Evolutionary conservation across 2,888 invertebrate species (phyloP).

Genomic region (Frankliniella intonsa): DNA sequence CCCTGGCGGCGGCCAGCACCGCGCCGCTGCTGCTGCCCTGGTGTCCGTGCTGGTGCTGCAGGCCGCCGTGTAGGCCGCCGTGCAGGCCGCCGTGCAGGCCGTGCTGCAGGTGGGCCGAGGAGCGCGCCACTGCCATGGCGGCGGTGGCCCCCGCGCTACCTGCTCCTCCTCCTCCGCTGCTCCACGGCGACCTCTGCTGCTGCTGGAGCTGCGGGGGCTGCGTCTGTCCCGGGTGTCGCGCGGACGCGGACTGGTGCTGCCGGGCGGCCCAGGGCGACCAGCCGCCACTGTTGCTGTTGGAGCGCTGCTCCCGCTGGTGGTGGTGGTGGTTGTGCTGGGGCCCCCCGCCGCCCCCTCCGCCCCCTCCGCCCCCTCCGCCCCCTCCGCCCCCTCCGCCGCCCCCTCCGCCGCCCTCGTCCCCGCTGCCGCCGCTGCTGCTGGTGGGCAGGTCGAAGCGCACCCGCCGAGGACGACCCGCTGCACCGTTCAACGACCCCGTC

Average conservation of each 20-base stretch:
- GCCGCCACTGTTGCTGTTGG: not conserved
- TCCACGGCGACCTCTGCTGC: not conserved
- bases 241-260: not conserved
- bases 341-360: not conserved
- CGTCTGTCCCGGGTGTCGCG: not conserved
- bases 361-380: no score
- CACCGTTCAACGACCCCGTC: not conserved
- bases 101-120: no score
- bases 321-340: not conserved
- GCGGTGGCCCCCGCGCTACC: not conserved
- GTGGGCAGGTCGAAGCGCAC: constrained; percentile 11
- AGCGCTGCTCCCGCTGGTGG: not conserved
- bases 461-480: not conserved
- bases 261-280: not conserved
- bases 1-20: not conserved
- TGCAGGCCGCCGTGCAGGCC: not conserved
- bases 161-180: not conserved
- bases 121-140: not conserved
- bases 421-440: not conserved
- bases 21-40: not conserved
- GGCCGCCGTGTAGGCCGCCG: not conserved
- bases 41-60: not conserved
- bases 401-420: not conserved
- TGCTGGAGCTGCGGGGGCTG: not conserved
- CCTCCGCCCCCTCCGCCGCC: not conserved